phyloP scores from a whole-genome alignment of 2,797 vertebrate species.

The Chelon labrosus region DNA sequence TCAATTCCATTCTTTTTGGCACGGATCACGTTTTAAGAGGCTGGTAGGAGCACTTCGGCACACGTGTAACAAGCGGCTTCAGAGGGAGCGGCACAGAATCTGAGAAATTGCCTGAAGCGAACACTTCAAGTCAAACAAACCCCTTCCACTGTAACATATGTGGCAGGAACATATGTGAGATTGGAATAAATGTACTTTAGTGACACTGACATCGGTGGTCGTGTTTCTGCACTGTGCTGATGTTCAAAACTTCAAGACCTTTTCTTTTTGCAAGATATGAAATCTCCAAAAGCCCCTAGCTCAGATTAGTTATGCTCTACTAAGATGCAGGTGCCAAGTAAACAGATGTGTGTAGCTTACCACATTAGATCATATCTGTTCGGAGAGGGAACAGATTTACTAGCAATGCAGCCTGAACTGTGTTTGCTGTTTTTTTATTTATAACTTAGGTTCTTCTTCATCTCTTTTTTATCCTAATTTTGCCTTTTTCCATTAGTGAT shows the following conservation, averaged over 20 bases:
- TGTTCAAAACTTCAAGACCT: constrained; percentile 39
- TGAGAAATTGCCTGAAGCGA: neutral
- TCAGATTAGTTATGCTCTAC: constrained; percentile 58
- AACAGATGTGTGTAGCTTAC: constrained; percentile 50
- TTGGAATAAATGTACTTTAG: constrained; percentile 7
- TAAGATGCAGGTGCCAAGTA: constrained; percentile 54
- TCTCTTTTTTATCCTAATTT: neutral
- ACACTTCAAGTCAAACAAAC: neutral
- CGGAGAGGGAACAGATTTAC: constrained; percentile 24
- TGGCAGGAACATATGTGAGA: neutral
- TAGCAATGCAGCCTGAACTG: constrained; percentile 15
- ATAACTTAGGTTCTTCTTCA: neutral
- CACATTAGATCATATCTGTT: constrained; percentile 56
- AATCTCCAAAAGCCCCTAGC: constrained; percentile 46
- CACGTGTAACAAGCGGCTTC: neutral
- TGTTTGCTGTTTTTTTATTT: constrained; percentile 19
- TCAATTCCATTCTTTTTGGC: too few relatives aligned
- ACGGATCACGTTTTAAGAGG: too few relatives aligned
- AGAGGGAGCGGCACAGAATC: neutral
- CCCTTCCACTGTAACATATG: neutral
- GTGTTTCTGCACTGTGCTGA: constrained; percentile 1
- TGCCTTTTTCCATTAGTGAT: neutral
- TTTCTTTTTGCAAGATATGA: constrained; percentile 34
- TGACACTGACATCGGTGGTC: constrained; percentile 9
- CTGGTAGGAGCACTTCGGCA: neutral